phyloP scores from a whole-genome alignment of 1,140 invertebrate species.

The Palaemon carinicauda region DNA sequence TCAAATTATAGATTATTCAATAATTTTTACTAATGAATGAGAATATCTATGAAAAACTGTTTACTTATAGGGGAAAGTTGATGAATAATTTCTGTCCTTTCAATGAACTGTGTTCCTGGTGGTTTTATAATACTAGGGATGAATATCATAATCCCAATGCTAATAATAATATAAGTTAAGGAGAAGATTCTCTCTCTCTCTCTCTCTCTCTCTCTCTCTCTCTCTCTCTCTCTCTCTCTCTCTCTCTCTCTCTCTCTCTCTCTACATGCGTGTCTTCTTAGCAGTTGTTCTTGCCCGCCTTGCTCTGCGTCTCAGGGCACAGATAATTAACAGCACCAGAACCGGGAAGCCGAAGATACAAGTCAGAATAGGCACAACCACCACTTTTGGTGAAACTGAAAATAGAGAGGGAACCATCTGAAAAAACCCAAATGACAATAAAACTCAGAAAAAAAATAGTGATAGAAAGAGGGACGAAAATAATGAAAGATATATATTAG shows the following conservation, averaged over 20 bases:
- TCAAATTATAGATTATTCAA: no score
- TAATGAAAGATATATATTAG: background rate
- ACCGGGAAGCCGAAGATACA: conserved; percentile 88
- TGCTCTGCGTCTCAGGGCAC: conserved; percentile 81
- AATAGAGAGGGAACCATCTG: background rate
- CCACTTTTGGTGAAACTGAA: conserved; percentile 86
- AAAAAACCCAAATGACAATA: background rate
- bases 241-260: background rate
- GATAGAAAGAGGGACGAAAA: background rate
- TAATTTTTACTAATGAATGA: no score
- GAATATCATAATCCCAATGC: no score
- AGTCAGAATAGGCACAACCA: conserved; percentile 87
- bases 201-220: background rate
- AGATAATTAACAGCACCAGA: conserved; percentile 84
- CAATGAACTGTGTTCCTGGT: no score
- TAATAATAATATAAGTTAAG: no score
- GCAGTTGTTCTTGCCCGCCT: conserved; percentile 82
- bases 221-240: background rate
- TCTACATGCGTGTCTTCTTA: conserved; percentile 66
- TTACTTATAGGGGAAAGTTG: no score
- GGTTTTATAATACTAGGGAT: no score
- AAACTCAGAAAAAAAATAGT: background rate
- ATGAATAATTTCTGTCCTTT: no score
- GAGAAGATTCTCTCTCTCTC: background rate
- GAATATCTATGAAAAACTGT: no score